Evolutionary conservation across 2,113 vertebrate species (phyloP).

Genomic region (Phalacrocorax aristotelis): DNA sequence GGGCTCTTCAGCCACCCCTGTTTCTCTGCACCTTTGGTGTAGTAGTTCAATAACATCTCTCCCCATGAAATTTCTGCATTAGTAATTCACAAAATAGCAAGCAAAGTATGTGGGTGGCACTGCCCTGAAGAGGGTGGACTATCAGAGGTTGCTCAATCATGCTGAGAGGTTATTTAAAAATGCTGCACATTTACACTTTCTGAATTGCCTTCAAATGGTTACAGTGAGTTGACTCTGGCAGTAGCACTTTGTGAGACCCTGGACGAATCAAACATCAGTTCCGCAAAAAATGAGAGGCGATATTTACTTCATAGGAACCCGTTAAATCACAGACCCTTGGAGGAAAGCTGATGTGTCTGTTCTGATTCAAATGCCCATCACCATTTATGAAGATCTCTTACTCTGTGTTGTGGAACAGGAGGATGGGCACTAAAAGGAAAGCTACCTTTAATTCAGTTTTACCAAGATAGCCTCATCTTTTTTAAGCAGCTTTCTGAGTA

Average conservation of each 20-base stretch:
- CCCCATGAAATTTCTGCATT: not conserved
- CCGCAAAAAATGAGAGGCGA: not conserved
- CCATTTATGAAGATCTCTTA: not conserved
- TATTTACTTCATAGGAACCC: not conserved
- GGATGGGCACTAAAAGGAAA: not conserved
- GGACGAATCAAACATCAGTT: not conserved
- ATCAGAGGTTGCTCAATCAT: not conserved
- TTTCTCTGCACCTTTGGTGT: not conserved
- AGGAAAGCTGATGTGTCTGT: not conserved
- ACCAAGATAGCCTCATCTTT: not conserved
- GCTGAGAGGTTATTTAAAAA: not conserved
- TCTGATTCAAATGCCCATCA: not conserved
- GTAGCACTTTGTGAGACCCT: not conserved
- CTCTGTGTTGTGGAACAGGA: not conserved
- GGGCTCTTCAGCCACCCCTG: not conserved
- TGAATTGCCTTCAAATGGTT: not conserved
- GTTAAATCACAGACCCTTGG: not conserved
- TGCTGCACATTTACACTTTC: not conserved
- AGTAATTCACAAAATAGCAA: not conserved
- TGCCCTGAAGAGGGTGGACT: not conserved
- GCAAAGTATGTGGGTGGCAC: not conserved
- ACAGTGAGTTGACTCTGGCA: not conserved
- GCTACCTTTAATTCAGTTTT: not conserved
- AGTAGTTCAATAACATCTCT: not conserved
- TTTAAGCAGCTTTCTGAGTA: not conserved